phyloP scores from a whole-genome alignment of 2,888 invertebrate species.

The Drosophila emarginata region DNA sequence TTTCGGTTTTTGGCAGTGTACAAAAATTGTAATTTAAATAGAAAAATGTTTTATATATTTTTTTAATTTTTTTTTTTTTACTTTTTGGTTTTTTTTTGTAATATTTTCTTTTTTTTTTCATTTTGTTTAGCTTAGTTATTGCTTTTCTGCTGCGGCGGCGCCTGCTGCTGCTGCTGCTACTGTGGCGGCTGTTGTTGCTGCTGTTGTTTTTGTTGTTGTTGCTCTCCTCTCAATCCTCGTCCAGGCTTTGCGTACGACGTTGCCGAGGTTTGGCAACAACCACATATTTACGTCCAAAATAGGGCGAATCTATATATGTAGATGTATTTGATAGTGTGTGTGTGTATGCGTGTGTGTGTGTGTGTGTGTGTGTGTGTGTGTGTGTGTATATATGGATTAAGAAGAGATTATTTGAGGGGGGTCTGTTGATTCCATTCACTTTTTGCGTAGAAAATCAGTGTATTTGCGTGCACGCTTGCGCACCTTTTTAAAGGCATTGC shows the following conservation, averaged over 20 bases:
- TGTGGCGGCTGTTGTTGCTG: constrained; percentile 9
- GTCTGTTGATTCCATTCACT: constrained; percentile 55
- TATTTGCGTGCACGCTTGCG: constrained; percentile 82
- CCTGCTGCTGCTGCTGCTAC: constrained; percentile 6
- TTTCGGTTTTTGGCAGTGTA: constrained; percentile 77
- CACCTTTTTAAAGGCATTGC: constrained; percentile 80
- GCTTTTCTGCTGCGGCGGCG: constrained; percentile 57
- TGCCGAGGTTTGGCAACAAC: constrained; percentile 68
- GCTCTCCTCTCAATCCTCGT: constrained; percentile 55
- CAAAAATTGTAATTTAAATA: constrained; percentile 60
- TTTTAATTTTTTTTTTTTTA: constrained; percentile 37
- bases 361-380: constrained; percentile 19
- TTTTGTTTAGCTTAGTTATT: constrained; percentile 48
- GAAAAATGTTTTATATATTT: constrained; percentile 29
- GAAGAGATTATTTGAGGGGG: neutral
- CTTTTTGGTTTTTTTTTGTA: constrained; percentile 14
- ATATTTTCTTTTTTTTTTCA: constrained; percentile 34
- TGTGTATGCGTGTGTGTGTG: constrained; percentile 8
- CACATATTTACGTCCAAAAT: constrained; percentile 79
- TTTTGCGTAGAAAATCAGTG: constrained; percentile 82
- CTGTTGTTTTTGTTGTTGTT: constrained; percentile 11
- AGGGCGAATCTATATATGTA: constrained; percentile 71
- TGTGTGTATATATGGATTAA: neutral
- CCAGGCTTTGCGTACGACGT: constrained; percentile 68
- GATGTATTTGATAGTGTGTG: constrained; percentile 35